Percentiles rank a stretch among this genome's conserved stretches.
phyloP scores from a whole-genome alignment of 2,888 invertebrate species.

The Ommatoiulus sabulosus region DNA sequence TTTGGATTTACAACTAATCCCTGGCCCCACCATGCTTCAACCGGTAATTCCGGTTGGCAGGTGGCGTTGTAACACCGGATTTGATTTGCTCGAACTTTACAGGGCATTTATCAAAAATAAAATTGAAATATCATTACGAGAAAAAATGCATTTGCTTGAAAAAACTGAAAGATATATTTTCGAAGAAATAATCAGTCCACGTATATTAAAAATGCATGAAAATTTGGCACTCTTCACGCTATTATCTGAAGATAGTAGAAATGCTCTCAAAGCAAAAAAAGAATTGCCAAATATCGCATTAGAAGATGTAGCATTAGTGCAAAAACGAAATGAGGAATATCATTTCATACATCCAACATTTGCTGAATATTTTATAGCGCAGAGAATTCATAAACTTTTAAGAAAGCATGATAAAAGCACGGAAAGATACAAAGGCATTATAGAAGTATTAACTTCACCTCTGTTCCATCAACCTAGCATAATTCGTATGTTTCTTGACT shows the following conservation, averaged over 20 bases:
- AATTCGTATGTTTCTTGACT: background rate
- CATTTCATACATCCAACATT: background rate
- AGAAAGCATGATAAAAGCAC: background rate
- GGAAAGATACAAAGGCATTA: background rate
- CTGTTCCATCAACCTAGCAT: background rate
- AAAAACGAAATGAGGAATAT: background rate
- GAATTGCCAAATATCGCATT: background rate
- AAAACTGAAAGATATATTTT: background rate
- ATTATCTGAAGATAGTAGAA: background rate
- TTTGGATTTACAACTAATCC: background rate
- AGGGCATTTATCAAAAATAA: background rate
- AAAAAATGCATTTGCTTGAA: background rate
- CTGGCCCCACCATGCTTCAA: background rate
- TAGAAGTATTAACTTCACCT: background rate
- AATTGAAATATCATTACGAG: background rate
- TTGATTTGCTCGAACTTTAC: background rate
- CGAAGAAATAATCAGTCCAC: background rate
- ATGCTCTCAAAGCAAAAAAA: background rate
- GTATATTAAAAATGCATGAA: background rate
- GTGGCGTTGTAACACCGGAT: background rate
- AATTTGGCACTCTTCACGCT: background rate
- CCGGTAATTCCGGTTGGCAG: background rate
- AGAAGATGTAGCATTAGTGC: background rate
- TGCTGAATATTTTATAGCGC: background rate
- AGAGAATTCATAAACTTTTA: background rate